Evolutionary conservation across 2,888 invertebrate species (phyloP), one percentile per base, ranked within the genome.

Genomic region (Eilema griseolum): DNA sequence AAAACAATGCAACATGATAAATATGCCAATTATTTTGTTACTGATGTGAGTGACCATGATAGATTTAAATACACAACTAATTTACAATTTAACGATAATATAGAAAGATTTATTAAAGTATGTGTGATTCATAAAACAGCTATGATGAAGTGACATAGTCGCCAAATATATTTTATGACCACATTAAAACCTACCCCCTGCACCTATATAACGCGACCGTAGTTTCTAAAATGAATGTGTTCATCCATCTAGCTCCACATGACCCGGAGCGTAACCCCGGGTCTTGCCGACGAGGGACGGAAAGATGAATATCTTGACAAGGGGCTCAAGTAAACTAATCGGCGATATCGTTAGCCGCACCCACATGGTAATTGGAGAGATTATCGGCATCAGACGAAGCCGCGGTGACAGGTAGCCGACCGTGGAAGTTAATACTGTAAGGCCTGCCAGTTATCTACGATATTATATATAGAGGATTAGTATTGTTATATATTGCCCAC

Each of bases 321-420:
- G 56, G 67, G 62, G 61, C 14, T 16, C 23, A 28, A 12, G 56
- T 20, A 64, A 64, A 46, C 63, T 69, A 57, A 64, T 64, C 33
- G 57, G 56, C 12, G 62, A 26, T 56, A 63, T 59, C 33, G 37
- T 56, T 31, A 26, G 31, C 20, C 64, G 60, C 26, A 69, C 46
- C 41, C 64, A 60, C 64, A 60, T 60, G 64, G 64, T 60, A 60
- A 64, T 64, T 64, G 52, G 52, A 64, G 41, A 64, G 69, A 64
- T 69, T 69, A 60, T 69, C 64, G 28, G 8, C 24, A 41, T 46
- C 59, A 46, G 28, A 33, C 26, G 46, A 46, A 14, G 16, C 26
- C 16, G 3, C 11, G 12, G n/a, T 37, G 59, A 24, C 59, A 46
- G 59, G 23, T 26, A 28, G 26, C 11, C 20, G 46, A 2, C 46